phyloP scores from a whole-genome alignment of 2,797 vertebrate genomes.

The Etheostoma nigrum region DNA sequence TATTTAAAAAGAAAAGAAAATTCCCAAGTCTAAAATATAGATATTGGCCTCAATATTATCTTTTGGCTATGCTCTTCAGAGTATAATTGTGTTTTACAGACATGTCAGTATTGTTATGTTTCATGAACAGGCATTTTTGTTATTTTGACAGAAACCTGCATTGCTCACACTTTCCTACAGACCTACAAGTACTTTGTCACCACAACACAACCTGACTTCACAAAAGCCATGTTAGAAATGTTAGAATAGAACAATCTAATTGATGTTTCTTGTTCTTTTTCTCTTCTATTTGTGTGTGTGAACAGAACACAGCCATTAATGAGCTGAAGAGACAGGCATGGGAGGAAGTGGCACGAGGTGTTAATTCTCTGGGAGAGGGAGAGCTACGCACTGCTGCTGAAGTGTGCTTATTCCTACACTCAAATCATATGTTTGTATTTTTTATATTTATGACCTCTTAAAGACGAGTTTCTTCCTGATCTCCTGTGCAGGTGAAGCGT shows the following conservation, averaged over 20 bases:
- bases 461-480: neutral
- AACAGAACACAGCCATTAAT: constrained; percentile 93
- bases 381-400: constrained; percentile 93
- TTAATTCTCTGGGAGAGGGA: constrained; percentile 93
- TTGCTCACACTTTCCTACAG: neutral
- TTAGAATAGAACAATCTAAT: constrained; percentile 5
- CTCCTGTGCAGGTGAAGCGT: constrained; percentile 85
- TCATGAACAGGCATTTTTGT: neutral
- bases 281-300: constrained; percentile 12
- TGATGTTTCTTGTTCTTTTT: constrained; percentile 13
- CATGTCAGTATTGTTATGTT: neutral
- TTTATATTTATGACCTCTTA: neutral
- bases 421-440: neutral
- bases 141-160: neutral
- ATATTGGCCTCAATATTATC: neutral
- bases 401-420: constrained; percentile 45
- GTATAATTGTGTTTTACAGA: constrained; percentile 1
- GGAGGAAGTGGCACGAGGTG: constrained; percentile 95
- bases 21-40: neutral
- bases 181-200: neutral
- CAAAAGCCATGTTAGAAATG: neutral
- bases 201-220: too few species aligned
- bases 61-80: neutral
- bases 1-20: neutral
- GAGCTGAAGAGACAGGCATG: constrained; percentile 96